These are phyloP conservation scores for Monopterus albus DNA, from an alignment of 2,113 vertebrate genomes.

Conservation along the genomic window DNA sequence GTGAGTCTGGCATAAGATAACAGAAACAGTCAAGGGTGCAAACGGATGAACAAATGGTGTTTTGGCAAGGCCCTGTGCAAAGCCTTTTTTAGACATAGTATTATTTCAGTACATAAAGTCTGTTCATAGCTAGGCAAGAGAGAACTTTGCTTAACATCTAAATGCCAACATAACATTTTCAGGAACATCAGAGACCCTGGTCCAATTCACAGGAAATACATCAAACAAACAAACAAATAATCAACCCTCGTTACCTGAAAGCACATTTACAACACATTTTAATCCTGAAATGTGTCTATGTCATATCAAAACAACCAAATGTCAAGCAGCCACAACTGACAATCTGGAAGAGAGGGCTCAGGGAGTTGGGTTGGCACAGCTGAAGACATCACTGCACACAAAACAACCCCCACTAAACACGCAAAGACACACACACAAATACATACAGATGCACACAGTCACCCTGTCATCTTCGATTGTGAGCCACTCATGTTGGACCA, in stretches of 20 bases:
- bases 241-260: slow-evolving; percentile 57
- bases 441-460: slow-evolving; percentile 61
- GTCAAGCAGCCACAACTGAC: slow-evolving; percentile 70
- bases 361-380: slow-evolving; percentile 64
- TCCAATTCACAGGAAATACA: slow-evolving; percentile 13
- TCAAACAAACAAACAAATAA: slow-evolving; percentile 16
- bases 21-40: slow-evolving; percentile 9
- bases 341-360: slow-evolving; percentile 60
- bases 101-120: neutral
- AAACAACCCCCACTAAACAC: slow-evolving; percentile 45
- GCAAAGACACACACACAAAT: slow-evolving; percentile 44
- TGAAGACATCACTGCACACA: slow-evolving; percentile 75
- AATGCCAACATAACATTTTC: neutral
- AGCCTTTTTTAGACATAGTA: neutral
- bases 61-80: slow-evolving; percentile 20
- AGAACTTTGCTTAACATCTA: neutral
- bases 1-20: slow-evolving; percentile 14
- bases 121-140: neutral
- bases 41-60: slow-evolving; percentile 33
- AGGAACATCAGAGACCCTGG: neutral
- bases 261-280: slow-evolving; percentile 62
- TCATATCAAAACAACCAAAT: too few species aligned
- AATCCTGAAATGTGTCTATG: slow-evolving; percentile 56
- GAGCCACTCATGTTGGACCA: slow-evolving; percentile 74
- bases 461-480: slow-evolving; percentile 83